Base-by-base conservation (phyloP, 1,140 invertebrate genomes). In the Psix sp. region DNA sequence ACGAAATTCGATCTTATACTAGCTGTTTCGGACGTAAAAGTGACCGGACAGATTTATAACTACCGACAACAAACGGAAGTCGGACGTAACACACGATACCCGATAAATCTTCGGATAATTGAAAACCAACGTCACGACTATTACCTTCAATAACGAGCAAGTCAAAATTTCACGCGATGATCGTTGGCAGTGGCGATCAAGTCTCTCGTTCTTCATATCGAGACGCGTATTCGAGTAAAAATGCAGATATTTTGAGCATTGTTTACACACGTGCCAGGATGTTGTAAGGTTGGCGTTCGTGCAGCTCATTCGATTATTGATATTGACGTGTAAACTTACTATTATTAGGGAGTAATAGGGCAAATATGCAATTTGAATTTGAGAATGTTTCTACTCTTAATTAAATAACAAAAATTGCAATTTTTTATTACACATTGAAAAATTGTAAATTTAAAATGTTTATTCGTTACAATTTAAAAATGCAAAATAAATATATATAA, bases 231-330 rank as follows among this genome's bases (percentile, higher is more conserved):
- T 60, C 16, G 1, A 43, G 35, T 66, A 79, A 78, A 66, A 46
- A 43, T 60, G 70, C 17, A 31, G 75, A 74, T 83, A 83, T 83
- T 84, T 80, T 54, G 45, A 67, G 76, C 75, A 54, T 31, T 86
- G 84, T 85, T 85, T 84, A 81, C 80, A 80, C 84, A 84, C 81
- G 82, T 84, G 82, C 80, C 84, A 86, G 83, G 83, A 85, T 85
- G 82, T 86, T 84, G 78, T 79, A 80, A 77, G 80, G 60, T 51
- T 43, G 48, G 54, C 52, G 62, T 76, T 60, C 70, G 70, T 60
- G 54, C 45, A 43, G 65, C 73, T 77, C 57, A 75, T 78, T 78
- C 78, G 76, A 80, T 82, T 80, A 82, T 81, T 77, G 74, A 65
- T 77, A 77, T 76, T 75, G 72, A 71, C 63, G 75, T 78, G 78